Base-by-base conservation (phyloP, 2,888 invertebrate genomes). In the Augiades crinisus region DNA sequence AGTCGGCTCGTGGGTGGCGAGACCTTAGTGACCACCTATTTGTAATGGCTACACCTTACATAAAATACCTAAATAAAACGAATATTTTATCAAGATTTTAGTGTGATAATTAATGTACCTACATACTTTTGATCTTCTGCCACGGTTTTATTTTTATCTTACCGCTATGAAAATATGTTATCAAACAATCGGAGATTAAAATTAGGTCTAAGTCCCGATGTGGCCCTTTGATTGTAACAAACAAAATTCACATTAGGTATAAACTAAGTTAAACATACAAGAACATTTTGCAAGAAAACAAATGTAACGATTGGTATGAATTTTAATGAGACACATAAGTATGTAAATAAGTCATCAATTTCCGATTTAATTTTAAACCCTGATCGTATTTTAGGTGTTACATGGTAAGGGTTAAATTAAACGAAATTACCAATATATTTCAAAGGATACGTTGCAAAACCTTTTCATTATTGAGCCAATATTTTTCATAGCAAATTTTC, bases 1-100 rank as follows among this genome's bases (percentile, higher is more conserved):
- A 52, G 50, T 37, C 30, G 34, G 13, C 7, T 27, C 43, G 43
- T 43, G 50, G 50, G 50, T 37, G 50, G 50, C 36, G 37, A 34
- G 49, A 12, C 10, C 38, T 33, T 40, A 41, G 43, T 41, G 33
- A 43, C 24, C 43, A 27, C 43, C 36, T 36, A 44, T 50, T 50
- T 34, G 36, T 50, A 43, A 30, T 17, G 24, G 41, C 34, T 30
- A 33, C 43, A 43, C 47, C 37, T 46, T 10, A 27, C 14, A 27
- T 27, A 27, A 27, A 27, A 27, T 10, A 27, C 27, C 27, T 27
- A 27, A 27, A 27, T 27, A 27, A 10, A 27, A 27, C 27, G n/a
- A 27, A 27, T 10, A 10, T 27, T 27, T 27, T 27, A 10, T 27
- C n/a, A n/a, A n/a, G n/a, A n/a, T n/a, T n/a, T n/a, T n/a, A n/a